Evolutionary conservation across 53 echinoderm and acorn worm species (phyloP), one percentile per base, ranked within the genome.

Genomic region (Echinarachnius parma): DNA sequence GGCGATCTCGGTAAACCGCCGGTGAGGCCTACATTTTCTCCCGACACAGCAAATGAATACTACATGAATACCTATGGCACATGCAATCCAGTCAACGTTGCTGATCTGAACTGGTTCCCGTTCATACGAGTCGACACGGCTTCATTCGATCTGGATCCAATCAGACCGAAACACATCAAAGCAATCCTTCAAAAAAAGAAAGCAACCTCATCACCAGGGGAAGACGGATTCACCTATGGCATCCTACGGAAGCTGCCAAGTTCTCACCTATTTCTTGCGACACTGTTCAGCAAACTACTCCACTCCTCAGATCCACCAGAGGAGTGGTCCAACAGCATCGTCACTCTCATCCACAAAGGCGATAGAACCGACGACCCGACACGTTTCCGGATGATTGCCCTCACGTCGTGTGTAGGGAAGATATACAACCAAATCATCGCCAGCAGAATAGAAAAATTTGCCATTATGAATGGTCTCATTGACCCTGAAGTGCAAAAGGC

Each of bases 221-320:
- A 56, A 45, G 60, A 75, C 39, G 75, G 75, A 19, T 26, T 75
- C 2, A 59, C 59, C 9, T 75, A 75, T 28, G 55, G 72, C 1
- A 32, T 71, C 0, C 19, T 71, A 4, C 31, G 32, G 15, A 71
- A 71, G 19, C 23, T 57, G 0, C 59, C 75, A 1, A 58, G 30
- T 15, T 57, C 60, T 9, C 75, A 46, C 27, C 31, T 3, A 1
- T 57, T 59, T 45, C 18, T 59, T 4, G 66, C 66, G 4, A 65
- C 66, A 1, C 16, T 65, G 11, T 65, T 65, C 31, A 42, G 47
- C 1, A 65, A 65, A 46, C 58, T 75, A 4, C 22, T 75, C 4
- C 11, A 18, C 1, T 2, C 56, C 2, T 45, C 42, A 18, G 60
- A 75, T n/a, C 75, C 75, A 0, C 75, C 60, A 3, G 59, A 26